Percentiles rank a stretch among this genome's conserved stretches.
These are phyloP conservation scores for Syngnathus scovelli DNA, from an alignment of 2,113 vertebrate genomes.

Conservation along the genomic window DNA sequence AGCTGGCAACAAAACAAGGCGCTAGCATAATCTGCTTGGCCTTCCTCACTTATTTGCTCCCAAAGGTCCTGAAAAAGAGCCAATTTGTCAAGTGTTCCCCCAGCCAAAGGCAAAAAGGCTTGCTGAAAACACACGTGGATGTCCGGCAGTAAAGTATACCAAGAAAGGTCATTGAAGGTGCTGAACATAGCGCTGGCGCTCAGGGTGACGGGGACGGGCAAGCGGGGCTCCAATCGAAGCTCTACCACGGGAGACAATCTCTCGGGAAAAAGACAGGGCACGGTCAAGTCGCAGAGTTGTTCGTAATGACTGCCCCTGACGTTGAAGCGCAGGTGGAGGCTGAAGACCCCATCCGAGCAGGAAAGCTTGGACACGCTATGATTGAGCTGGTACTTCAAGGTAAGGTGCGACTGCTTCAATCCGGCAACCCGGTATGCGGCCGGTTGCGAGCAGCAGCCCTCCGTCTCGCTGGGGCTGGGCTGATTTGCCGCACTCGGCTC, in stretches of 20 bases:
- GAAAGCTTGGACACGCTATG: constrained; percentile 36
- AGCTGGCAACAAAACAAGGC: constrained; percentile 78
- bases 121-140: constrained; percentile 71
- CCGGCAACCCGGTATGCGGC: constrained; percentile 58
- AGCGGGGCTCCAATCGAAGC: constrained; percentile 69
- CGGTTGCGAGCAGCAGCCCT: background rate
- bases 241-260: constrained; percentile 48
- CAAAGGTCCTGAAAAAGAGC: constrained; percentile 73
- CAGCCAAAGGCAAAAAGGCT: constrained; percentile 70
- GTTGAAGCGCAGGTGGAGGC: constrained; percentile 75
- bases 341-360: constrained; percentile 71
- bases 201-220: constrained; percentile 70
- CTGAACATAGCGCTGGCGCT: constrained; percentile 71
- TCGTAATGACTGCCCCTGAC: constrained; percentile 66
- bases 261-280: constrained; percentile 71
- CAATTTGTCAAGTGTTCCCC: constrained; percentile 20
- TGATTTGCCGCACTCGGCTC: background rate
- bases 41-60: constrained; percentile 51
- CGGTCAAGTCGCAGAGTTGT: constrained; percentile 64
- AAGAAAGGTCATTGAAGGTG: constrained; percentile 69
- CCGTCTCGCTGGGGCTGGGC: accelerated
- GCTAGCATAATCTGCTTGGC: constrained; percentile 17
- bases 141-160: constrained; percentile 68
- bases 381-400: constrained; percentile 62
- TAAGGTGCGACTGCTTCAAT: constrained; percentile 59